Conservation (phyloP, 2,888 invertebrate genomes). For the Stenoptilia bipunctidactyla region DNA sequence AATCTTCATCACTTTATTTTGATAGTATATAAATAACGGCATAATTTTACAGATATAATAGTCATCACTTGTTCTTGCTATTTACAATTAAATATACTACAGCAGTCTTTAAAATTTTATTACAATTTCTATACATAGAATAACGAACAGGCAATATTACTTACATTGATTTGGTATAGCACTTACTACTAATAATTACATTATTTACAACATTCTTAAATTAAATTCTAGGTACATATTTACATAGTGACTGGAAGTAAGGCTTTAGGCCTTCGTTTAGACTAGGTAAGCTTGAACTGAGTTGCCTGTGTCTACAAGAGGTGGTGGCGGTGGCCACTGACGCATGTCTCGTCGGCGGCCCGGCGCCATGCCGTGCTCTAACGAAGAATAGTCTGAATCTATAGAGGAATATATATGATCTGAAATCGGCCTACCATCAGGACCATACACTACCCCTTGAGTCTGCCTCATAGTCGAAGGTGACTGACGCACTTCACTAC, state of each 20-base stretch:
- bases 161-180: conserved; percentile 70
- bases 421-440: conserved; percentile 81
- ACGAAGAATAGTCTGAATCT: conserved; percentile 88
- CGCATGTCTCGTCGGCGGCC: conserved; percentile 54
- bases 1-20: conserved; percentile 57
- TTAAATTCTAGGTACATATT: conserved; percentile 45
- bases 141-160: conserved; percentile 68
- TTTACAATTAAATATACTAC: conserved; percentile 70
- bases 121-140: conserved; percentile 63
- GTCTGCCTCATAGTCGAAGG: conserved; percentile 53
- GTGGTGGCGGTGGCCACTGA: conserved; percentile 62
- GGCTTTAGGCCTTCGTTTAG: conserved; percentile 51
- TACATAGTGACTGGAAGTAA: conserved; percentile 63
- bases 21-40: conserved; percentile 62
- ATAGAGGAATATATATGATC: conserved; percentile 93
- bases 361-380: conserved; percentile 78
- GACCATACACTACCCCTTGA: conserved; percentile 64
- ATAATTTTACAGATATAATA: conserved; percentile 57
- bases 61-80: conserved; percentile 68
- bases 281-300: conserved; percentile 79
- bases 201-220: conserved; percentile 59
- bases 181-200: conserved; percentile 62
- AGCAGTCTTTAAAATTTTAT: conserved; percentile 73
- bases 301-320: conserved; percentile 57
- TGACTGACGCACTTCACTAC: conserved; percentile 53